Conservation (phyloP, 2,113 vertebrate species). For the Heteronetta atricapilla region DNA sequence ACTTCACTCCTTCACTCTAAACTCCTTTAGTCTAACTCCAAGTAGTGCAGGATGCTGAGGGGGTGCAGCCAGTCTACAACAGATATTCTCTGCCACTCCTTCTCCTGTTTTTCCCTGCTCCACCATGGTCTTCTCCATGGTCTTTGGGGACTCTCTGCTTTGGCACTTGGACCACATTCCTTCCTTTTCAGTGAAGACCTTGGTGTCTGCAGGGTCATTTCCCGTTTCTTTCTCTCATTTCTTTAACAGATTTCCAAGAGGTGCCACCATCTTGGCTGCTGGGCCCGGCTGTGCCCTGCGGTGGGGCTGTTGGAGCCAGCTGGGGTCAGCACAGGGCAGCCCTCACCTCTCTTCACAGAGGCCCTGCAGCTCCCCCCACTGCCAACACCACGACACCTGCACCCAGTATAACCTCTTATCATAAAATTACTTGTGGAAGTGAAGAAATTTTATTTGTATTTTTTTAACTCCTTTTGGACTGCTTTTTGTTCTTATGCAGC, state of each 20-base stretch:
- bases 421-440: neutral
- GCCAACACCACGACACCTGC: accelerated
- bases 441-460: neutral
- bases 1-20: neutral
- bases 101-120: neutral
- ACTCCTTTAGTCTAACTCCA: neutral
- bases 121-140: neutral
- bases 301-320: accelerated
- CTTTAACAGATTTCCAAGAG: neutral
- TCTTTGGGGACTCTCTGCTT: neutral
- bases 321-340: accelerated
- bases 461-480: neutral
- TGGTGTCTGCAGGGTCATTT: neutral
- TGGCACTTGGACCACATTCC: accelerated
- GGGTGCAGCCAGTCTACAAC: neutral
- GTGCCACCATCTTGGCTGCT: accelerated
- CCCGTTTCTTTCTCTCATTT: neutral
- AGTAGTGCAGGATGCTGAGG: neutral
- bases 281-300: accelerated
- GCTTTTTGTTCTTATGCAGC: neutral
- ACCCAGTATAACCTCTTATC: accelerated
- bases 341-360: neutral
- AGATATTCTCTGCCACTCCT: neutral
- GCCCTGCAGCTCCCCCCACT: accelerated
- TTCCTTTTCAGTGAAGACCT: neutral